Conservation (phyloP, 2,888 invertebrate genomes). For the Lasioglossum oenotherae region DNA sequence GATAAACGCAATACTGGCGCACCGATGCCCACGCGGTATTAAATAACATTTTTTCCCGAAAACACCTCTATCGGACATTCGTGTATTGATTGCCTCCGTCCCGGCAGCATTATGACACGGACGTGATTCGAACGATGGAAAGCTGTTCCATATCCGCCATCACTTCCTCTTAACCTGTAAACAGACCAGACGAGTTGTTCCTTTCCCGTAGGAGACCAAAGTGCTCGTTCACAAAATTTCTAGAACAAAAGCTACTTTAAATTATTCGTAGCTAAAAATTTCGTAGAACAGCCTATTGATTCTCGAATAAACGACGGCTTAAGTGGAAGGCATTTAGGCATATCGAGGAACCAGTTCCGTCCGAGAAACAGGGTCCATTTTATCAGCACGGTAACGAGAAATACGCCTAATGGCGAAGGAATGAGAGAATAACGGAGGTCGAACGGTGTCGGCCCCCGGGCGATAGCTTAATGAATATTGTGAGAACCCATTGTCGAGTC, state of each 20-base stretch:
- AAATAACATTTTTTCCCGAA: conserved; percentile 43
- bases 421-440: neutral
- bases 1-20: conserved; percentile 38
- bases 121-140: neutral
- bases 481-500: conserved; percentile 26
- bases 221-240: neutral
- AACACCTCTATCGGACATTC: conserved; percentile 20
- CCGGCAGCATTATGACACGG: conserved; percentile 9
- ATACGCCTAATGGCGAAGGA: neutral
- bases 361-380: neutral
- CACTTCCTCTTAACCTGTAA: neutral
- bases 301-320: neutral
- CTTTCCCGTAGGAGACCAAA: neutral
- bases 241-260: neutral
- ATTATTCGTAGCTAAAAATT: neutral
- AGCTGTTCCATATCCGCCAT: neutral
- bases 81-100: conserved; percentile 25
- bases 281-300: neutral
- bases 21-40: conserved; percentile 54
- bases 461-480: conserved; percentile 24
- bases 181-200: neutral
- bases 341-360: neutral
- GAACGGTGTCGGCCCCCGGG: neutral
- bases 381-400: neutral
- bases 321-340: neutral